Base-by-base conservation (phyloP, 2,888 invertebrate genomes). In the Xestia rhomboidea region DNA sequence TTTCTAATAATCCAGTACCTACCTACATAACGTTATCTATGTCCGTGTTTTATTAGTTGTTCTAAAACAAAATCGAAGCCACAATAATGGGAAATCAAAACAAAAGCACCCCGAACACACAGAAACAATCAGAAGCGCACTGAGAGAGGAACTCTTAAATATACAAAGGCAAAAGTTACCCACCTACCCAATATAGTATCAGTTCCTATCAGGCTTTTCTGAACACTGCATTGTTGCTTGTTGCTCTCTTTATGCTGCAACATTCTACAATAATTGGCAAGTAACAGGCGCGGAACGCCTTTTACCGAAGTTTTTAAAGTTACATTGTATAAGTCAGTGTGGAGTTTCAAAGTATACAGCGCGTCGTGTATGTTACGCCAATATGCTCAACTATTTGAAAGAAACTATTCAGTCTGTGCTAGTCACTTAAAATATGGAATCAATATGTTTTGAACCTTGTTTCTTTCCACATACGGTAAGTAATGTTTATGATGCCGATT, bases 261-360 rank as follows among this genome's bases (percentile, higher is more conserved):
- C 30, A 34, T 64, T 44, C 34, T 62, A 44, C 41, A 73, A 83
- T 86, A 87, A 85, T 86, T 85, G 85, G 85, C 85, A 87, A 71
- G 76, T 85, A 81, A 85, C 81, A 71, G 83, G 79, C 75, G 64
- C 41, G 24, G 64, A 41, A 66, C 69, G 67, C 74, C 82, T 82
- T 84, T 78, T 67, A 84, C 34, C 78, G 11, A 79, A 85, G 81
- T 84, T 89, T 81, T 62, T 21, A 70, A 83, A 85, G 80, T 85
- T 73, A 82, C 69, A 30, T 84, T 79, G 85, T 68, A 76, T 68
- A 79, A 41, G 51, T 34, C n/a, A 68, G 57, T 34, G 24, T n/a
- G n/a, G n/a, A 66, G 77, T 77, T 81, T 49, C 21, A 67, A 80
- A 82, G 57, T 69, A 46, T 46, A 60, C 41, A 51, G 21, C 44